Conservation (phyloP, 2,888 invertebrate genomes). For the Athalia cordata region DNA sequence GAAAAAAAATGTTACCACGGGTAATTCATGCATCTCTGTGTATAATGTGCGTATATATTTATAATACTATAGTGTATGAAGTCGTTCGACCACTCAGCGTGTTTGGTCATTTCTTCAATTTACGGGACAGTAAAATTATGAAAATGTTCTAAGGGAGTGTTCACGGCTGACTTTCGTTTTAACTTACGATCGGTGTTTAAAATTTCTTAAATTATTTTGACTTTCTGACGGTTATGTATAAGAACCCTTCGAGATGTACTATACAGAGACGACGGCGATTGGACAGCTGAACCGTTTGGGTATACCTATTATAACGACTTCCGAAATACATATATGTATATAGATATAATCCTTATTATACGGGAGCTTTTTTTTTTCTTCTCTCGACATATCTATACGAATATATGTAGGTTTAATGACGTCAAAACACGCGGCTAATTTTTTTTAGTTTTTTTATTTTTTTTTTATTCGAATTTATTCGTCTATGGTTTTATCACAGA, state of each 20-base stretch:
- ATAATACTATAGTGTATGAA: no score
- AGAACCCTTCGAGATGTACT: not conserved
- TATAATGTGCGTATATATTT: no score
- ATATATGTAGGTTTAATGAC: not conserved
- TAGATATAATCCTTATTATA: not conserved
- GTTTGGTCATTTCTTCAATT: slow-evolving; percentile 45
- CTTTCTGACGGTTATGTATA: slow-evolving; percentile 1
- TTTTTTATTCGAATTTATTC: not conserved
- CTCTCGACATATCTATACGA: not conserved
- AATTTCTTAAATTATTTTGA: slow-evolving; percentile 19
- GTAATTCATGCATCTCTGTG: not conserved
- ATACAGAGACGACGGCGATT: slow-evolving; percentile 13
- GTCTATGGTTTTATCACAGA: not conserved
- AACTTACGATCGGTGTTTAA: slow-evolving; percentile 45
- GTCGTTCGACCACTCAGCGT: slow-evolving; percentile 40
- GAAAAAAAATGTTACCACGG: not conserved
- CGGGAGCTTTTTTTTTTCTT: not conserved
- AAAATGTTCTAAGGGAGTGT: slow-evolving; percentile 44
- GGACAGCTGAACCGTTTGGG: slow-evolving; percentile 12
- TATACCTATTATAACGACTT: slow-evolving; percentile 11
- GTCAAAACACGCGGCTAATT: not conserved
- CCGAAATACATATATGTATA: slow-evolving; percentile 4
- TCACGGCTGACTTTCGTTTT: slow-evolving; percentile 35
- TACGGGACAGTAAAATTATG: slow-evolving; percentile 46
- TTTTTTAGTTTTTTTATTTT: not conserved